Conservation (phyloP, 1,140 invertebrate genomes). For the Homarus americanus region DNA sequence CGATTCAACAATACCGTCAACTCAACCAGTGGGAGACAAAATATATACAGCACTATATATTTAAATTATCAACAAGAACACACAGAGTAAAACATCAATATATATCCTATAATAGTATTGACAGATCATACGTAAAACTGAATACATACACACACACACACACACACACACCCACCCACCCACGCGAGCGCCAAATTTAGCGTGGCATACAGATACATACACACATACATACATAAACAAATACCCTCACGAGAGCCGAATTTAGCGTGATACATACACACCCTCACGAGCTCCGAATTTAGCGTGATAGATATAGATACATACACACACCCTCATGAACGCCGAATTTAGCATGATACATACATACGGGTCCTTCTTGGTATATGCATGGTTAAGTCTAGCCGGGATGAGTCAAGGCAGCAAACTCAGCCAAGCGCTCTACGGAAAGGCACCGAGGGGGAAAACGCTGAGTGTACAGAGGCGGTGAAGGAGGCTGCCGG, state of each 20-base stretch:
- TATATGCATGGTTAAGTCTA: no score
- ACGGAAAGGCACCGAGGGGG: neutral
- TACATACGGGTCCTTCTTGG: neutral
- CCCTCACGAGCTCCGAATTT: neutral
- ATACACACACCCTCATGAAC: neutral
- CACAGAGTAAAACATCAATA: no score
- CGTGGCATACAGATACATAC: no score
- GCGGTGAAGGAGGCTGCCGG: neutral
- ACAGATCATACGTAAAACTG: neutral
- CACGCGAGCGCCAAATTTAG: no score
- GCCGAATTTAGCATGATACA: neutral
- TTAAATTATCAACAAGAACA: no score
- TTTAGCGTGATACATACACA: neutral
- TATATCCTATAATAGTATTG: neutral
- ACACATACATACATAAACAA: slow-evolving; percentile 21
- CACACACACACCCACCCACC: slow-evolving; percentile 20
- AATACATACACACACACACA: neutral
- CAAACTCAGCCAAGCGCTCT: neutral
- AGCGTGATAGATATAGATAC: neutral
- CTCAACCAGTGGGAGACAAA: no score
- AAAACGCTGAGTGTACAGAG: neutral
- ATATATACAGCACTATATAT: no score
- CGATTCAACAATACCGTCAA: no score
- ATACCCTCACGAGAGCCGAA: neutral
- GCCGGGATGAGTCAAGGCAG: no score